Evolutionary conservation across 2,888 invertebrate species (phyloP), one percentile per base, ranked within the genome.

Genomic region (Sphinx pinastri): DNA sequence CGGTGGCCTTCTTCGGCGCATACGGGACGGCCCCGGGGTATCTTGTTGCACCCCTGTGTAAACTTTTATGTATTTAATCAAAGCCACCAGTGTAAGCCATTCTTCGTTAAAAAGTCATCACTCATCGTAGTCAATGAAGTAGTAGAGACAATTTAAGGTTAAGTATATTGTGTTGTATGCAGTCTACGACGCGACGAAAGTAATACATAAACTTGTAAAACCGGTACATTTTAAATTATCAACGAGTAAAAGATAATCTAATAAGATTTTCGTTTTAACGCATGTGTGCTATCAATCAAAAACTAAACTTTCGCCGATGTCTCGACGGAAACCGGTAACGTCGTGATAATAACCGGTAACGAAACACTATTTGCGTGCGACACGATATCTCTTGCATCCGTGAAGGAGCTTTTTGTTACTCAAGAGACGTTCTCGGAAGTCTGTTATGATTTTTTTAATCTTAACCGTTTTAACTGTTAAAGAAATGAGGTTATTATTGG

Each of bases 311-410:
- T 82, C 82, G 74, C 80, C 71, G 69, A 69, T 69, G 69, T 71
- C 71, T 71, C 67, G 55, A 19, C 55, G 71, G 74, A 76, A 84
- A 84, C 83, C 83, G 79, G 81, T 80, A 78, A 76, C 55, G 63
- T 71, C 72, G 70, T 73, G 74, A 70, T 74, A 77, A 78, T 72
- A 80, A 79, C 76, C 76, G 77, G 77, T 76, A 75, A 75, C 70
- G 67, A 73, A 71, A 69, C 73, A 73, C 73, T 75, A 75, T 74
- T 79, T 77, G 70, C 75, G 75, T 67, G 68, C 66, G 70, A 72
- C 71, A 77, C 73, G 72, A 63, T 63, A 63, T 49, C 63, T 63
- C 63, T 63, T 49, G 11, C 71, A 74, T 70, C 72, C 73, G 74
- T 73, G 76, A 11, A 70, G 47, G 47, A 63, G 63, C 63, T 63